phyloP scores from a whole-genome alignment of 2,888 invertebrate species.

The Dione vanillae region DNA sequence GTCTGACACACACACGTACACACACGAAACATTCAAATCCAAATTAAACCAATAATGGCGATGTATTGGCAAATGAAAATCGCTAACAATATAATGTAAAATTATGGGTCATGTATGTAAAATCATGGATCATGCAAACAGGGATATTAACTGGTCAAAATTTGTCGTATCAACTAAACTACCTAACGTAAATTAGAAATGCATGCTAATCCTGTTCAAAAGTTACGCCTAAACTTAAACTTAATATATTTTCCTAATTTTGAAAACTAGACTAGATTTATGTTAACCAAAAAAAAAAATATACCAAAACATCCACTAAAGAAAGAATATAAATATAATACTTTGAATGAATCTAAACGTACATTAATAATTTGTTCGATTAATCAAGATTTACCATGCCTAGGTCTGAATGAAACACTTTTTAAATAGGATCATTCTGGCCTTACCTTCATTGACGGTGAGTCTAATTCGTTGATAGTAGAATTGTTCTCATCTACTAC shows the following conservation, averaged over 20 bases:
- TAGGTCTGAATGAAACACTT: slow-evolving; percentile 30
- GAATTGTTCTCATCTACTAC: slow-evolving; percentile 95
- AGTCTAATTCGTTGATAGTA: slow-evolving; percentile 91
- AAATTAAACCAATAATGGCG: slow-evolving; percentile 61
- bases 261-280: slow-evolving; percentile 19
- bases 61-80: slow-evolving; percentile 64
- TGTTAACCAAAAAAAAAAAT: slow-evolving; percentile 26
- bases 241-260: background rate
- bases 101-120: slow-evolving; percentile 30
- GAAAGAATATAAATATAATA: slow-evolving; percentile 13
- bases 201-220: slow-evolving; percentile 35
- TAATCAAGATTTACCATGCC: slow-evolving; percentile 34
- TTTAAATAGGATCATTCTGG: background rate
- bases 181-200: slow-evolving; percentile 27
- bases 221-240: slow-evolving; percentile 25
- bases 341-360: background rate
- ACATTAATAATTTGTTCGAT: slow-evolving; percentile 14
- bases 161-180: slow-evolving; percentile 34
- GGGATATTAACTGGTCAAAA: slow-evolving; percentile 25
- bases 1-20: slow-evolving; percentile 57
- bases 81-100: slow-evolving; percentile 49
- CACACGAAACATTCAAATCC: slow-evolving; percentile 60
- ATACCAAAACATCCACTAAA: slow-evolving; percentile 26
- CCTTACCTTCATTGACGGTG: slow-evolving; percentile 93
- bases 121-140: slow-evolving; percentile 39